phyloP scores from a whole-genome alignment of 2,113 vertebrate species.

The Pelobates fuscus region DNA sequence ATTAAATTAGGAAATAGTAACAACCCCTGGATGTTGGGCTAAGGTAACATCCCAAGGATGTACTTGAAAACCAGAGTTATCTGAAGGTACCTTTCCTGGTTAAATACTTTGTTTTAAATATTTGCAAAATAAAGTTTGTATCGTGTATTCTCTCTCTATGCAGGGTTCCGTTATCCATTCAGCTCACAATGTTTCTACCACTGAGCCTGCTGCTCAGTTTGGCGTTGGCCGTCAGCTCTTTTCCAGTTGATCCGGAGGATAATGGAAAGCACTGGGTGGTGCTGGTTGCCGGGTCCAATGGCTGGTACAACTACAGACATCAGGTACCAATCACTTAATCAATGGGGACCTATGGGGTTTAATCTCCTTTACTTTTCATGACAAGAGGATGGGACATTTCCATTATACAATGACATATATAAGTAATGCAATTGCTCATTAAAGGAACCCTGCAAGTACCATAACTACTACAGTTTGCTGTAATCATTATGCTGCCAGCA shows the following conservation, averaged over 20 bases:
- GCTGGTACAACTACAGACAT: slow-evolving; percentile 96
- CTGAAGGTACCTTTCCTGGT: background rate
- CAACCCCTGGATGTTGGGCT: background rate
- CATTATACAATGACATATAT: too few species aligned
- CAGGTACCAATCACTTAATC: slow-evolving; percentile 73
- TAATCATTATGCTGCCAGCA: too few species aligned
- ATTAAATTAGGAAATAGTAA: too few species aligned
- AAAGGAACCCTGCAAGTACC: too few species aligned
- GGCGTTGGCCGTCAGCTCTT: slow-evolving; percentile 54
- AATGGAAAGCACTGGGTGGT: slow-evolving; percentile 92
- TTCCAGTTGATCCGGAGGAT: slow-evolving; percentile 65
- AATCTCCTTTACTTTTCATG: too few species aligned
- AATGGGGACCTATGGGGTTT: too few species aligned
- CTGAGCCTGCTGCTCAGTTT: slow-evolving; percentile 63
- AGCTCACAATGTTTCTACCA: slow-evolving; percentile 61
- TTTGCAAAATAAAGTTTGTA: background rate
- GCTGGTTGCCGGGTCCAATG: slow-evolving; percentile 89
- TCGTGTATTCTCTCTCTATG: background rate
- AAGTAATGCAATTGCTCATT: too few species aligned
- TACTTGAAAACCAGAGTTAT: background rate
- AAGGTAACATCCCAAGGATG: background rate
- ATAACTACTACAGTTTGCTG: too few species aligned
- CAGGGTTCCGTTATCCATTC: background rate
- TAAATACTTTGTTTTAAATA: background rate
- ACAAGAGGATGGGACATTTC: too few species aligned